A percentile compares a stretch with the other conserved stretches of the same genome.
These are phyloP conservation scores for Megalopta genalis DNA, from an alignment of 1,140 invertebrate species.

Conservation along the genomic window DNA sequence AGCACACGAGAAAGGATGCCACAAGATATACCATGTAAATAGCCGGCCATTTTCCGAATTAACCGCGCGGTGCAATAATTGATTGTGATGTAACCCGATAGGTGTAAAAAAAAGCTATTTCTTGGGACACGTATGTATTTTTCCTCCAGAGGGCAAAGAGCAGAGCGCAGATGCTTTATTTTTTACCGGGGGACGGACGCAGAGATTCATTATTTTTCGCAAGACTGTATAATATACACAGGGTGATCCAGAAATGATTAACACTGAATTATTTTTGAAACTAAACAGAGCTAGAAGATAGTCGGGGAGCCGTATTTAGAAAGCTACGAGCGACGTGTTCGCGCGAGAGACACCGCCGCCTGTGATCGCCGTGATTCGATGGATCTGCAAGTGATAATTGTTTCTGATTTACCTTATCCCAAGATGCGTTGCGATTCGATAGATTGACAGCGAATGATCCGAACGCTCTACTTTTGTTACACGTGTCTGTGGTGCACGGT, in stretches of 20 bases:
- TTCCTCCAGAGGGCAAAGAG: not conserved
- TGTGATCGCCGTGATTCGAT: too few species aligned
- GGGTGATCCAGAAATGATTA: not conserved
- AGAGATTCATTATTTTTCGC: slow-evolving; percentile 18
- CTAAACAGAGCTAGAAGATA: not conserved
- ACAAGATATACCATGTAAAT: slow-evolving; percentile 12
- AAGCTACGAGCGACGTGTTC: not conserved
- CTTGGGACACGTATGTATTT: not conserved
- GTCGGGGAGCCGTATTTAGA: not conserved
- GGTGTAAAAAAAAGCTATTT: slow-evolving; percentile 2
- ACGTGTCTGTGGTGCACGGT: not conserved
- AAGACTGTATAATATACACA: not conserved
- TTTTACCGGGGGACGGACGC: slow-evolving; percentile 2
- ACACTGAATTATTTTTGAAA: not conserved
- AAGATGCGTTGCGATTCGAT: slow-evolving; percentile 9
- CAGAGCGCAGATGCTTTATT: slow-evolving; percentile 21
- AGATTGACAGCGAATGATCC: not conserved
- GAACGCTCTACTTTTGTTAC: slow-evolving; percentile 6
- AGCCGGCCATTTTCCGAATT: not conserved
- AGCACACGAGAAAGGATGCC: slow-evolving; percentile 3
- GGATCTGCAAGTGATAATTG: not conserved
- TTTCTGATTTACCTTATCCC: not conserved
- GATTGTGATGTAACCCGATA: slow-evolving; percentile 27
- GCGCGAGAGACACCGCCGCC: too few species aligned
- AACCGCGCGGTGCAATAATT: slow-evolving; percentile 7